Evolutionary conservation across 2,797 vertebrate species (phyloP).

Genomic region (Bufotes viridis): DNA sequence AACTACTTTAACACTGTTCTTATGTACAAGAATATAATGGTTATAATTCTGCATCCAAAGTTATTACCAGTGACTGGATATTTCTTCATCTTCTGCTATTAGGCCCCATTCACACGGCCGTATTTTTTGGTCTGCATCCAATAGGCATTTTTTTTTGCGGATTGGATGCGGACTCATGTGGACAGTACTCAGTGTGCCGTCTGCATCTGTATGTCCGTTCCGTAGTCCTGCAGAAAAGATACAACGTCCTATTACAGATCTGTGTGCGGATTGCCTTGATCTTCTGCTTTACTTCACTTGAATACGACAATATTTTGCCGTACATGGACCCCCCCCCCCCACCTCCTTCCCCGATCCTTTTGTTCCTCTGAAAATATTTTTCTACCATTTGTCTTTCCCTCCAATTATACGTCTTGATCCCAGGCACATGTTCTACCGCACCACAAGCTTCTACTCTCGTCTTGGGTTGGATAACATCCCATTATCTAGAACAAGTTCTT

Average conservation of each 20-base stretch:
- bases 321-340: neutral
- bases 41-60: neutral
- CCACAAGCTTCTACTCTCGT: neutral
- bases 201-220: too few species aligned
- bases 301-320: neutral
- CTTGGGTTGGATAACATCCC: constrained; percentile 7
- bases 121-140: too few species aligned
- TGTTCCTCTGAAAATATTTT: constrained; percentile 33
- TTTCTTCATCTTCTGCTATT: too few species aligned
- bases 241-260: neutral
- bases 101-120: too few species aligned
- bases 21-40: constrained; percentile 2
- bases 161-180: too few species aligned
- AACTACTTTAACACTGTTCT: neutral
- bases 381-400: neutral
- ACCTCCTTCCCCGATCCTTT: neutral
- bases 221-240: too few species aligned
- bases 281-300: neutral
- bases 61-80: too few species aligned
- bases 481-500: neutral
- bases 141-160: too few species aligned
- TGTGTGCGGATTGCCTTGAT: neutral
- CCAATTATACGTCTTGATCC: constrained; percentile 26
- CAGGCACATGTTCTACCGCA: constrained; percentile 13
- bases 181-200: too few species aligned